A percentile compares a stretch with the other conserved stretches of the same genome.
Conservation (phyloP, 2,113 vertebrate genomes). For the Leucopsar rothschildi region DNA sequence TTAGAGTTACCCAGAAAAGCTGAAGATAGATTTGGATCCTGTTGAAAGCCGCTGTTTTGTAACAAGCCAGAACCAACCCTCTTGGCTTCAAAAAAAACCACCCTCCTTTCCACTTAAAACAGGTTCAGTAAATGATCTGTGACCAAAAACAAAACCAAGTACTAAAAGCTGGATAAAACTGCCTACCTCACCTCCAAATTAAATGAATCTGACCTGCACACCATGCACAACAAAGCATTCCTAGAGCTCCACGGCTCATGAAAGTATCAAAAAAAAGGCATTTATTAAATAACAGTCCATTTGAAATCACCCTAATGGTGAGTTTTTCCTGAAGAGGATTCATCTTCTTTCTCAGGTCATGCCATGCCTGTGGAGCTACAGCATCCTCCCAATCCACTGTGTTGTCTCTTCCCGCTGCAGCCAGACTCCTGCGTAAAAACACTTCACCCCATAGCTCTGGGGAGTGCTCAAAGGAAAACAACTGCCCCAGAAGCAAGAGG, state of each 20-base stretch:
- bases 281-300: background rate
- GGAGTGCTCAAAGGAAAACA: background rate
- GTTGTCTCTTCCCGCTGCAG: background rate
- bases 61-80: slow-evolving; percentile 52
- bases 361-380: background rate
- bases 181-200: slow-evolving; percentile 51
- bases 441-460: background rate
- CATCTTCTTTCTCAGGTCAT: background rate
- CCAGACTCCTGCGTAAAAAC: background rate
- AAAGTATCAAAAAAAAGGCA: background rate
- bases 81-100: slow-evolving; percentile 30
- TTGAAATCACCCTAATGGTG: background rate
- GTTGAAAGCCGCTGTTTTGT: slow-evolving; percentile 49
- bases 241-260: background rate
- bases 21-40: slow-evolving; percentile 65
- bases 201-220: slow-evolving; percentile 42
- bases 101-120: slow-evolving; percentile 56
- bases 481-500: accelerated
- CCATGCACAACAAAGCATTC: slow-evolving; percentile 18
- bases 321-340: background rate
- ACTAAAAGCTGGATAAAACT: slow-evolving; percentile 54
- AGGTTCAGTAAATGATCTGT: slow-evolving; percentile 62
- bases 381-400: background rate
- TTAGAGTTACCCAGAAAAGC: slow-evolving; percentile 63
- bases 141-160: slow-evolving; percentile 66